Evolutionary conservation across 2,797 vertebrate species (phyloP).

Genomic region (Micromesistius poutassou): DNA sequence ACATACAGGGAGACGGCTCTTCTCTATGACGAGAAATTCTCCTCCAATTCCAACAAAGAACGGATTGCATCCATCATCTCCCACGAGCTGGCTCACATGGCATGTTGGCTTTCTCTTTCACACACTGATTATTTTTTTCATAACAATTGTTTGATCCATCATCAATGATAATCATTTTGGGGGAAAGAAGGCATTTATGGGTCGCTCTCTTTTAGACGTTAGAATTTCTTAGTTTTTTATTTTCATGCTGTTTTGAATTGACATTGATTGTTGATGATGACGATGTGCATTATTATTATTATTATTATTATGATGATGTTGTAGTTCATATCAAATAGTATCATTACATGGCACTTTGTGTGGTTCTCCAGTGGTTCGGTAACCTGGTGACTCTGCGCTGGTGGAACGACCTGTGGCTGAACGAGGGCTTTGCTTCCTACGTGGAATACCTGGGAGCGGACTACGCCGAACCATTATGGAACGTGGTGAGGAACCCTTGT

Average conservation of each 20-base stretch:
- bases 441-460: constrained; percentile 88
- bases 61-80: constrained; percentile 79
- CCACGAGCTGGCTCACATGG: constrained; percentile 94
- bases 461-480: constrained; percentile 71
- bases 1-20: constrained; percentile 88
- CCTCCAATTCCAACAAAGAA: constrained; percentile 85
- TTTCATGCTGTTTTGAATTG: background rate
- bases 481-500: constrained; percentile 71
- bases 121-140: background rate
- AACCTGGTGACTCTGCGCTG: constrained; percentile 90
- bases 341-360: background rate
- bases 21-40: constrained; percentile 65
- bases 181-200: background rate
- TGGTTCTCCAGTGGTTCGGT: constrained; percentile 86
- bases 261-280: background rate
- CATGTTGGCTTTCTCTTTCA: background rate
- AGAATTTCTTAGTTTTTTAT: background rate
- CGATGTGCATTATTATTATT: background rate
- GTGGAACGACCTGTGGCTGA: constrained; percentile 98
- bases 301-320: background rate
- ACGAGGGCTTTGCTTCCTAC: constrained; percentile 93
- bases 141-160: background rate
- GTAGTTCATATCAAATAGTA: background rate
- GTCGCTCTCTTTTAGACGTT: background rate
- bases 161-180: background rate